A percentile compares a stretch with the other conserved stretches of the same genome.
Evolutionary conservation across 2,888 invertebrate species (phyloP).

Genomic region (Vesta saturnalis): DNA sequence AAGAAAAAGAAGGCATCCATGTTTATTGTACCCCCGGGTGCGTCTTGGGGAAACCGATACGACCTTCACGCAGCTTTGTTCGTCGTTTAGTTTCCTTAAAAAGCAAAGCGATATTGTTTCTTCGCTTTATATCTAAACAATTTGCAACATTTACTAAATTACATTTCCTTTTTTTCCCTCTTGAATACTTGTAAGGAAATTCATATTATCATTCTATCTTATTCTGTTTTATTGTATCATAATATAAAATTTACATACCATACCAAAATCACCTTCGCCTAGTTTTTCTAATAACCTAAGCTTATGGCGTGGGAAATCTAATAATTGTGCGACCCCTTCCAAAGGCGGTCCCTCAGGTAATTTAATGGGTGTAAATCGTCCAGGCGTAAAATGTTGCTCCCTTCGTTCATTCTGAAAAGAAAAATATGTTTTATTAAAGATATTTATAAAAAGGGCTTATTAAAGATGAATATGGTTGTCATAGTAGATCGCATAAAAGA

Average conservation of each 20-base stretch:
- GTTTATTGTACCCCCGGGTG: slow-evolving; percentile 46
- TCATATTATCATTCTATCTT: too few species aligned
- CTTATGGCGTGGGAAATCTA: slow-evolving; percentile 85
- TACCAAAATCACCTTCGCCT: slow-evolving; percentile 89
- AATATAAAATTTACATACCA: slow-evolving; percentile 68
- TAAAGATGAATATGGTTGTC: slow-evolving; percentile 32
- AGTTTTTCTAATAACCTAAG: slow-evolving; percentile 85
- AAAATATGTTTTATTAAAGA: slow-evolving; percentile 26
- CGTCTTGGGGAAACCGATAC: slow-evolving; percentile 45
- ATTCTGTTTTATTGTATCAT: not conserved
- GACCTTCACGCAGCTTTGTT: slow-evolving; percentile 38
- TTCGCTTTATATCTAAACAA: slow-evolving; percentile 25
- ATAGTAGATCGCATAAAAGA: slow-evolving; percentile 19
- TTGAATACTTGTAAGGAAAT: not conserved
- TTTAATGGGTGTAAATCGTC: slow-evolving; percentile 78
- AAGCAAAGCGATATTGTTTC: slow-evolving; percentile 31
- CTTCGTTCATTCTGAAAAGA: slow-evolving; percentile 68
- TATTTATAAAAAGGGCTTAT: slow-evolving; percentile 16
- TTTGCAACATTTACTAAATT: slow-evolving; percentile 25
- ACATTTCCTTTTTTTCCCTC: slow-evolving; percentile 16
- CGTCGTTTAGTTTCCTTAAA: slow-evolving; percentile 35
- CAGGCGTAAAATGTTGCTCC: slow-evolving; percentile 74
- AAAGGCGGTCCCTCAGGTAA: slow-evolving; percentile 76
- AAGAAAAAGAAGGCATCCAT: slow-evolving; percentile 34
- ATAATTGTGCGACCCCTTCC: slow-evolving; percentile 73